A percentile compares a stretch with the other conserved stretches of the same genome.
Conservation (phyloP, 1,140 invertebrate species). For the Notospermus geniculatus region DNA sequence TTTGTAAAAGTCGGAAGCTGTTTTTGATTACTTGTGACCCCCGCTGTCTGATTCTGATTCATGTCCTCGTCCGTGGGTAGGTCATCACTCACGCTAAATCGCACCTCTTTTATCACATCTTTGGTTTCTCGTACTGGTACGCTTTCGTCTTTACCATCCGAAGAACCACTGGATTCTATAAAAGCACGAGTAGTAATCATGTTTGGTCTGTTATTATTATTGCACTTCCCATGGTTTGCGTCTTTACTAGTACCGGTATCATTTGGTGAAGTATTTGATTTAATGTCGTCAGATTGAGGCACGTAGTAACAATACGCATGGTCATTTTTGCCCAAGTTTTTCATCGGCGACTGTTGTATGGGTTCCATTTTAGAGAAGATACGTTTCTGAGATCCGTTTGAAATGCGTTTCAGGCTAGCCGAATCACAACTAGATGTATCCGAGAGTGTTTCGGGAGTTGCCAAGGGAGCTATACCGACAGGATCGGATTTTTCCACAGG, state of each 20-base stretch:
- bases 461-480: constrained; percentile 67
- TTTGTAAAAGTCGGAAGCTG: too few species aligned
- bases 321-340: not conserved
- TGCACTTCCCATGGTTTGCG: not conserved
- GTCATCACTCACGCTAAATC: not conserved
- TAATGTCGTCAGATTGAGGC: not conserved
- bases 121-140: not conserved
- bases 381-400: constrained; percentile 7
- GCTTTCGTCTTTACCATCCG: not conserved
- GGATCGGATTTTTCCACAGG: constrained; percentile 59
- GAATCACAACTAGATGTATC: constrained; percentile 66
- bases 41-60: not conserved
- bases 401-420: constrained; percentile 1
- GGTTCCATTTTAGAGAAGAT: constrained; percentile 21
- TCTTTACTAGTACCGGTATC: not conserved
- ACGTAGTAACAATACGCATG: constrained; percentile 6
- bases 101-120: not conserved
- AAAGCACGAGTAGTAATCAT: constrained; percentile 4
- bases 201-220: constrained; percentile 1
- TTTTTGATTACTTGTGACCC: too few species aligned
- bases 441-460: constrained; percentile 80
- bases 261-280: not conserved
- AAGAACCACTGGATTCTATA: not conserved
- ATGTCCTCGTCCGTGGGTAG: not conserved
- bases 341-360: constrained; percentile 29